Evolutionary conservation across 2,797 vertebrate genomes (phyloP).

Genomic region (Amphiprion clarkii): DNA sequence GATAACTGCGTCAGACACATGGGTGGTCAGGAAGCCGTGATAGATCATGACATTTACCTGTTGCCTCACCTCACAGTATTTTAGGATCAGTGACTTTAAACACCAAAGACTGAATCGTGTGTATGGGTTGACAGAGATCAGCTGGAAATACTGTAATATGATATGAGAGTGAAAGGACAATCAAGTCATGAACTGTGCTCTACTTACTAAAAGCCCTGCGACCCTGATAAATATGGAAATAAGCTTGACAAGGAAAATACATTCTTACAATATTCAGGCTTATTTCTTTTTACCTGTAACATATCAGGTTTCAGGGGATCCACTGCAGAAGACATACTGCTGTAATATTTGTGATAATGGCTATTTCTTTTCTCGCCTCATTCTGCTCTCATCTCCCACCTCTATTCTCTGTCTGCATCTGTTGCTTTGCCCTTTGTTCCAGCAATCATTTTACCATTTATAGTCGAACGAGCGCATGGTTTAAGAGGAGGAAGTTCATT

Average conservation of each 20-base stretch:
- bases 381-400: constrained; percentile 23
- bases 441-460: constrained; percentile 17
- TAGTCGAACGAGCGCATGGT: constrained; percentile 25
- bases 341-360: constrained; percentile 44
- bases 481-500: constrained; percentile 16
- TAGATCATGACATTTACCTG: constrained; percentile 18
- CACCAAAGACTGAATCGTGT: constrained; percentile 5
- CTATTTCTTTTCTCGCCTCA: constrained; percentile 30
- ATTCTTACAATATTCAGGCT: neutral
- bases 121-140: neutral
- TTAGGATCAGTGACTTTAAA: constrained; percentile 27
- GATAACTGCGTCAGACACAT: constrained; percentile 3
- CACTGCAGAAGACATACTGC: constrained; percentile 12
- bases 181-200: neutral
- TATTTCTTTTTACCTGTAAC: neutral
- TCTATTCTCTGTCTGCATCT: neutral
- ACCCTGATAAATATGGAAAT: neutral
- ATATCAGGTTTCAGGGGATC: constrained; percentile 27
- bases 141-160: neutral
- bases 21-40: neutral
- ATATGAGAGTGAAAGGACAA: too few relatives aligned
- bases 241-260: neutral
- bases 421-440: constrained; percentile 35
- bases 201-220: neutral
- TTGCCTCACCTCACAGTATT: constrained; percentile 9